Conservation (phyloP, 2,888 invertebrate genomes). For the Griposia aprilina region DNA sequence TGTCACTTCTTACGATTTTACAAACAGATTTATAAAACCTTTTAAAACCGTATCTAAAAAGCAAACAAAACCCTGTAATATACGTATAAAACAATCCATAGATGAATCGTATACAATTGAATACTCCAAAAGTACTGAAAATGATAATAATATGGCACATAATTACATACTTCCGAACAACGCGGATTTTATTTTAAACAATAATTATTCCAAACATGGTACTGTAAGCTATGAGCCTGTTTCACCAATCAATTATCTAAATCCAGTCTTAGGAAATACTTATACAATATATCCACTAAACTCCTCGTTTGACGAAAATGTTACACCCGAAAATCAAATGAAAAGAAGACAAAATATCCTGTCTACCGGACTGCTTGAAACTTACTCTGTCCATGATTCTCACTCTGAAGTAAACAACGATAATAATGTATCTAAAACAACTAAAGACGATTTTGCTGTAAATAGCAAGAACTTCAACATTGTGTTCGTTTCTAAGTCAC, state of each 20-base stretch:
- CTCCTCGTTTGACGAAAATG: slow-evolving; percentile 1
- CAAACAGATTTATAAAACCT: slow-evolving; percentile 28
- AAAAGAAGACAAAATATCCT: neutral
- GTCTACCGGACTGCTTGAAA: slow-evolving; percentile 1
- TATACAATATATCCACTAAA: slow-evolving; percentile 39
- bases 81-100: slow-evolving; percentile 40
- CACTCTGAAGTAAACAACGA: slow-evolving; percentile 51
- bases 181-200: neutral
- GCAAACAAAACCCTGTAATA: slow-evolving; percentile 16
- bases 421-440: slow-evolving; percentile 1
- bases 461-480: slow-evolving; percentile 57
- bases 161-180: neutral
- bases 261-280: slow-evolving; percentile 41
- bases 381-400: slow-evolving; percentile 17
- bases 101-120: slow-evolving; percentile 71
- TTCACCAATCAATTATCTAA: neutral
- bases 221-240: neutral
- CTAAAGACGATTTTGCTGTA: slow-evolving; percentile 14
- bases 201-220: neutral
- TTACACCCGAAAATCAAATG: neutral
- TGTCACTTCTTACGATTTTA: slow-evolving; percentile 39
- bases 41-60: slow-evolving; percentile 34
- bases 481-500: slow-evolving; percentile 68
- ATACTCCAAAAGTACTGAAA: slow-evolving; percentile 60
- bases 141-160: neutral